Base-by-base conservation (phyloP, 1,140 invertebrate species). In the Procambarus clarkii region DNA sequence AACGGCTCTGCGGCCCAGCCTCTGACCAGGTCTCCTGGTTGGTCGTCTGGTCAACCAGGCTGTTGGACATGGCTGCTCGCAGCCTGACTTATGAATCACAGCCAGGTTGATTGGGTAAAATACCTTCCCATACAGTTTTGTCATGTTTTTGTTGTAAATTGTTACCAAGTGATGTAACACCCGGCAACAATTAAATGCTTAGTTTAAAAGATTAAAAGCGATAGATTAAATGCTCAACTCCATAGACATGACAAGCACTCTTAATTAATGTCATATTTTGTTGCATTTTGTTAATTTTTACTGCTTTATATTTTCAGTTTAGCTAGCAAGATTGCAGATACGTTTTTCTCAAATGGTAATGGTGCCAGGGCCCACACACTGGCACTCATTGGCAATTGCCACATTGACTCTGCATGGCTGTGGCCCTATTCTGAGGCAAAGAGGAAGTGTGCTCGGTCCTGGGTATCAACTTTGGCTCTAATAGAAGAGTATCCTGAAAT, bases 371-470 rank as follows among this genome's bases (percentile, higher is more conserved):
- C 95, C 44, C 95, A 95, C 93, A 94, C 93, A 7, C 91, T 95
- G 21, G 93, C 95, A 93, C 95, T 95, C 8, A 94, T 96, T 92
- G 95, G 95, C n/a, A 95, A 96, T 93, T 95, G 95, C 91, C 95
- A 96, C 93, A 96, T 96, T 93, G 95, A 96, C 91, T 94, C 95
- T 84, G 95, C 95, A 2, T 96, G 95, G 95, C 93, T 96, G 54
- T 96, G 95, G 95, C 95, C 95, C 0, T 96, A 95, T 94, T 95
- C 94, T 86, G 95, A 96, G 93, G 96, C 95, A 2, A 95, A 95
- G 74, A 93, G 95, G 71, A 96, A 96, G 92, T 95, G 95, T 94
- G 95, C 95, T 2, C 92, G 95, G 9, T 95, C 95, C 84, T 96
- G 95, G 94, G 94, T 94, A 8, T 94, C 94, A 48, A 95, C 94